Evolutionary conservation across 2,888 invertebrate species (phyloP), one percentile per base, ranked within the genome.

Genomic region (Rhagonycha fulva): DNA sequence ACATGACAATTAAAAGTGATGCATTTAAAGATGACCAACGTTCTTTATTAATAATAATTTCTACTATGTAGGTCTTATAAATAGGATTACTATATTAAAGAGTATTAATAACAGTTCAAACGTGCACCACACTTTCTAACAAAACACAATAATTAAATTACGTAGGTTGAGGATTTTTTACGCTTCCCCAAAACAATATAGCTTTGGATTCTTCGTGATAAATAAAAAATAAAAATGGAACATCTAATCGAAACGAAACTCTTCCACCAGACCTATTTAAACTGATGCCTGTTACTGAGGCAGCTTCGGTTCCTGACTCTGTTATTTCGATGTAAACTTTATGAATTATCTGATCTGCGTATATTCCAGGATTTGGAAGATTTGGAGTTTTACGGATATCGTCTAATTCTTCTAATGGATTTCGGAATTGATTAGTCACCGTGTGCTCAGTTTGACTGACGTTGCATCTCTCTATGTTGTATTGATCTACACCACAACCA

Each of bases 221-320:
- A 78, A 95, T 94, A 84, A 94, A 93, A 84, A 94, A 93, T 75
- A 93, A 88, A 86, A 94, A 95, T 0, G 95, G 95, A 30, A 92
- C 90, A 82, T 94, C 91, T 0, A 91, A 92, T 76, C 90, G 89
- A 78, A 90, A 89, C 1, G 86, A 84, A 78, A 90, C 88, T 24
- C 88, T 88, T 9, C 89, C 89, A 0, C 91, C 92, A 62, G 90
- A 88, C 62, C 92, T 89, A 3, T 91, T 89, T 71, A 94, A 83
- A 61, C 90, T 84, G 0, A 90, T 89, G 1, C 89, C 88, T 0
- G 94, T 93, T 0, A 91, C 92, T 0, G 94, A 93, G 0, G 93
- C 92, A 0, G 94, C 94, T 83, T 92, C 93, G 0, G 94, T 94
- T 0, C 94, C 94, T 23, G 88, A 91, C 85, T 94, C 94, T 86